These are phyloP conservation scores for Ophioninae sp. DNA, from an alignment of 2,888 invertebrate genomes.

Conservation along the genomic window DNA sequence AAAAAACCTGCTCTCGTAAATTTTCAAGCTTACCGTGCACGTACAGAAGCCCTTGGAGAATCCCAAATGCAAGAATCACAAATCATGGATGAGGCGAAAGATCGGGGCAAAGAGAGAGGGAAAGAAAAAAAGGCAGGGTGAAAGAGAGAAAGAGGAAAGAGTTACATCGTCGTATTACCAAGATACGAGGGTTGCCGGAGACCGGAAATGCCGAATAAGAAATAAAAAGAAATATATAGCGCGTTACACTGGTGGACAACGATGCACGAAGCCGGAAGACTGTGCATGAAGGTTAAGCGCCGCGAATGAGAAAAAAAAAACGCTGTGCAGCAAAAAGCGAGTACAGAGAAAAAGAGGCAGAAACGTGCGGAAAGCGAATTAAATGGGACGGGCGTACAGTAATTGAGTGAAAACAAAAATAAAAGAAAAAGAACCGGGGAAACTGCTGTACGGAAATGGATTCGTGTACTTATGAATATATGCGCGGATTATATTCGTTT, in stretches of 20 bases:
- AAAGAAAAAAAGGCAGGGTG: background rate
- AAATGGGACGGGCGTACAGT: slow-evolving; percentile 14
- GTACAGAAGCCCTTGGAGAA: slow-evolving; percentile 44
- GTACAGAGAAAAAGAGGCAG: background rate
- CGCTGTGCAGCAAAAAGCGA: background rate
- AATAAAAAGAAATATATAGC: background rate
- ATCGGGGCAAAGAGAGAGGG: background rate
- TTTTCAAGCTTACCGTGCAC: slow-evolving; percentile 32
- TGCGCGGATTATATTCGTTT: background rate
- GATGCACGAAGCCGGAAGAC: slow-evolving; percentile 18
- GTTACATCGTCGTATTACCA: background rate
- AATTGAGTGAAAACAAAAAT: slow-evolving; percentile 17
- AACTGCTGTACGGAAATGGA: background rate
- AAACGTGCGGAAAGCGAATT: slow-evolving; percentile 2
- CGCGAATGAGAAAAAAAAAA: background rate
- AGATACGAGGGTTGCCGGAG: background rate
- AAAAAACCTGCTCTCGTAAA: slow-evolving; percentile 33
- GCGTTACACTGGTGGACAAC: background rate
- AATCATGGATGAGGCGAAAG: slow-evolving; percentile 42
- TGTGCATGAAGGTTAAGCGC: slow-evolving; percentile 15
- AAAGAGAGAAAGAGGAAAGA: background rate
- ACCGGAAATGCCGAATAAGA: background rate
- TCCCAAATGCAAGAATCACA: slow-evolving; percentile 56
- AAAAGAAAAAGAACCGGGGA: background rate
- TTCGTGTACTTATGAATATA: background rate